Evolutionary conservation across 2,113 vertebrate genomes (phyloP).

Genomic region (Sigmodon hispidus): DNA sequence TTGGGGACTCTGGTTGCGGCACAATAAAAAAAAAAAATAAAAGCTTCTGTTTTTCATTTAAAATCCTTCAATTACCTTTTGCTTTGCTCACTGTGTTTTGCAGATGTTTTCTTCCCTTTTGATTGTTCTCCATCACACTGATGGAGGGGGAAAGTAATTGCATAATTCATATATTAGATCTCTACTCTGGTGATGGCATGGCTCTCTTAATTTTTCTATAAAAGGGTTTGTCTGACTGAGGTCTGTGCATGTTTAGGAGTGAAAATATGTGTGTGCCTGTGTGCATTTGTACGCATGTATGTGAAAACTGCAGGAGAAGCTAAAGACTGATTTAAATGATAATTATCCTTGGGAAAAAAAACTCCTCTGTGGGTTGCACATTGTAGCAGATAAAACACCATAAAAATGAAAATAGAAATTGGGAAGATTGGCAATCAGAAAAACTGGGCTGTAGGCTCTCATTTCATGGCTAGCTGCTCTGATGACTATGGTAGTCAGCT

Average conservation of each 20-base stretch:
- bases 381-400: slow-evolving; percentile 5
- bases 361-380: not conserved
- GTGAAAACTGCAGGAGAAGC: not conserved
- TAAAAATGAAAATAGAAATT: slow-evolving; percentile 1
- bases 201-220: slow-evolving; percentile 34
- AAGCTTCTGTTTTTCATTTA: slow-evolving; percentile 60
- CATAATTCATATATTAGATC: not conserved
- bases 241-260: not conserved
- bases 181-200: slow-evolving; percentile 15
- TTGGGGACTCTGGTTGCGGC: not conserved
- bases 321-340: not conserved
- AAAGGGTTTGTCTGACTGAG: not conserved
- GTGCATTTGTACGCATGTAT: not conserved
- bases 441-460: not conserved
- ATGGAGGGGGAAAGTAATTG: slow-evolving; percentile 23
- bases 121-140: slow-evolving; percentile 43
- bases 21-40: slow-evolving; percentile 54
- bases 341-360: not conserved
- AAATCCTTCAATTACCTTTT: slow-evolving; percentile 58
- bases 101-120: slow-evolving; percentile 37
- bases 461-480: slow-evolving; percentile 9
- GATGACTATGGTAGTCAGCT: not conserved
- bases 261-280: not conserved
- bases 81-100: not conserved
- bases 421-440: not conserved